Base-by-base conservation (phyloP, 2,888 invertebrate species). In the Pseudococcus jackbeardsleyi region DNA sequence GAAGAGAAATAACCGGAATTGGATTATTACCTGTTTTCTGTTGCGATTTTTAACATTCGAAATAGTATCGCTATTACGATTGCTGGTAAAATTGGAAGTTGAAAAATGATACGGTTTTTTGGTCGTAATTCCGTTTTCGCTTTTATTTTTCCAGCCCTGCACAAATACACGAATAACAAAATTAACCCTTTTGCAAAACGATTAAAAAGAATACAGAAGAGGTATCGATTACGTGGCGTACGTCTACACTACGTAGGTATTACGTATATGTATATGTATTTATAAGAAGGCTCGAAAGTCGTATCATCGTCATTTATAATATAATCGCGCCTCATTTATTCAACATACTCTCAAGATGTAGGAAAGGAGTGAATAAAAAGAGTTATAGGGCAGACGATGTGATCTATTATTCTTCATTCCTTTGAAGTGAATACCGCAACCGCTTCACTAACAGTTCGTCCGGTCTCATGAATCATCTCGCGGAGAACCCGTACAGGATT, bases 381-480 rank as follows among this genome's bases (percentile, higher is more conserved):
- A 87, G 87, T 87, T 87, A 87, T 87, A 77, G 87, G 39, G 77
- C 77, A 87, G 87, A 87, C 87, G 87, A 87, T 87, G 87, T 87
- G 87, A 87, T 87, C 87, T 87, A 87, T 87, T 87, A 87, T 87
- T 87, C 79, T 46, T 79, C 87, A 79, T 79, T 87, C 79, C 87
- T 87, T 87, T 87, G 87, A 87, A 87, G 87, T 87, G 54, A 46
- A 54, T 79, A 87, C 87, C 87, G 87, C 68, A 72, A 87, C 87
- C 87, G 87, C 87, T 87, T 87, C 50, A 87, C 77, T 48, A 50
- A 87, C 77, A 79, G 68, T 87, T 42, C 79, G 87, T 87, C 87
- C 87, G 77, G 87, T 87, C 87, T 87, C 87, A 87, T 87, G 87
- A 87, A 87, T 87, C 87, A 87, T 87, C 77, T 87, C 87, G 50